Base-by-base conservation (phyloP, 2,888 invertebrate genomes). In the Mesorhabditis sp. region DNA sequence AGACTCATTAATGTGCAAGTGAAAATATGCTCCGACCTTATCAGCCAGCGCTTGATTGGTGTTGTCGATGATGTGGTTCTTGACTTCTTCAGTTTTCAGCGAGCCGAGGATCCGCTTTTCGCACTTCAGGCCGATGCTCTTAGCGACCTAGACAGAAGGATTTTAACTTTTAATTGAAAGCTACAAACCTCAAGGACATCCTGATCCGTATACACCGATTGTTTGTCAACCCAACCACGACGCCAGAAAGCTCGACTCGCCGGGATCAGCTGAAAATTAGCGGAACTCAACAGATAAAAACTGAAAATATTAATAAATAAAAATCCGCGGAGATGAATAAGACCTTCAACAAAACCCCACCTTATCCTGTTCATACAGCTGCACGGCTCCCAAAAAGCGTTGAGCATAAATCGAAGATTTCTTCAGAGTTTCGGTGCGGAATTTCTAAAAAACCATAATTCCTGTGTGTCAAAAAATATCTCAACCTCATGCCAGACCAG, bases 81-180 rank as follows among this genome's bases (percentile, higher is more conserved):
- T 50, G 10, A 50, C 58, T n/a, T 50, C 58, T 10, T 50, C 58
- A 50, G 10, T 50, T 50, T 50, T 50, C 58, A 50, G 58, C n/a
- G 58, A 50, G 7, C 58, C 58, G n/a, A 50, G 58, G n/a, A 50
- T 50, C n/a, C 58, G 58, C 58, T 50, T 50, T n/a, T 50, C 58
- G 58, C 58, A 50, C n/a, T 50, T 50, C 58, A 50, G 58, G 10
- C n/a, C 28, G 28, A 28, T 28, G 28, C 28, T 28, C 28, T 28
- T 28, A 28, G 28, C 28, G 28, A 28, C 28, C 28, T 28, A 28
- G 28, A 28, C 28, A 2, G 28, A 28, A 28, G 28, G 28, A 28
- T 28, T 28, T 28, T 28, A 28, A 28, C 28, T 28, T 28, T 28
- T 28, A 28, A 28, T 28, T 28, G 28, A 28, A 28, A 28, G 28